Conservation (phyloP, 2,888 invertebrate genomes). For the Tenthredo livida region DNA sequence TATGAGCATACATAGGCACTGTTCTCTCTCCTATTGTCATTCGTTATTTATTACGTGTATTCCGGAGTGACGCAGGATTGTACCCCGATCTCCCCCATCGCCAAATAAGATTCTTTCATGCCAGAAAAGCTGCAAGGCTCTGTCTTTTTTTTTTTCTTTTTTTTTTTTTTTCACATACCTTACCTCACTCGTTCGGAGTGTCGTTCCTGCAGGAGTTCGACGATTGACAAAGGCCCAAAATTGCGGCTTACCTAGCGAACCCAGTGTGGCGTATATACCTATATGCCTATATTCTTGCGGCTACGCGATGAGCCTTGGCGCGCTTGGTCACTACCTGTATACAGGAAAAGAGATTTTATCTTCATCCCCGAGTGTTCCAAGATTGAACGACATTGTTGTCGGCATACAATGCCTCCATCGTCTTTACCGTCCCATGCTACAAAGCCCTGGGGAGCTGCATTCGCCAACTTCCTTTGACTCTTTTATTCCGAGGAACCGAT, state of each 20-base stretch:
- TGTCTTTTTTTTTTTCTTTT: not conserved
- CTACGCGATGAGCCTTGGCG: constrained; percentile 24
- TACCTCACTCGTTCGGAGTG: not conserved
- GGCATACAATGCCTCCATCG: constrained; percentile 44
- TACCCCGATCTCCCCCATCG: not conserved
- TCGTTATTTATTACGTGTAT: constrained; percentile 25
- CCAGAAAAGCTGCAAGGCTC: not conserved
- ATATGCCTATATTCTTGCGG: not conserved
- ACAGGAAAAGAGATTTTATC: constrained; percentile 15
- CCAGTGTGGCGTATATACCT: not conserved
- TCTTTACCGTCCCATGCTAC: constrained; percentile 17
- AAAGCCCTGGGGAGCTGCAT: constrained; percentile 33
- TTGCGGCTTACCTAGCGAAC: constrained; percentile 28
- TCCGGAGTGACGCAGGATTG: constrained; percentile 4
- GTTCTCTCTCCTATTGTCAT: constrained; percentile 4
- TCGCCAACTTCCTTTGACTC: constrained; percentile 42
- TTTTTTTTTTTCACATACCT: not conserved
- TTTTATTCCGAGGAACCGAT: constrained; percentile 30
- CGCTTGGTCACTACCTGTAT: constrained; percentile 6
- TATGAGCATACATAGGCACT: not conserved
- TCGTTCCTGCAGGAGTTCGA: not conserved
- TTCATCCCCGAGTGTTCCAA: constrained; percentile 28
- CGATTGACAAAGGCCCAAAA: constrained; percentile 32
- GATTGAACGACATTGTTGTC: constrained; percentile 49
- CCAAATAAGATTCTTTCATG: constrained; percentile 15